phyloP scores from a whole-genome alignment of 1,140 invertebrate species.

The Bombus vancouverensis region DNA sequence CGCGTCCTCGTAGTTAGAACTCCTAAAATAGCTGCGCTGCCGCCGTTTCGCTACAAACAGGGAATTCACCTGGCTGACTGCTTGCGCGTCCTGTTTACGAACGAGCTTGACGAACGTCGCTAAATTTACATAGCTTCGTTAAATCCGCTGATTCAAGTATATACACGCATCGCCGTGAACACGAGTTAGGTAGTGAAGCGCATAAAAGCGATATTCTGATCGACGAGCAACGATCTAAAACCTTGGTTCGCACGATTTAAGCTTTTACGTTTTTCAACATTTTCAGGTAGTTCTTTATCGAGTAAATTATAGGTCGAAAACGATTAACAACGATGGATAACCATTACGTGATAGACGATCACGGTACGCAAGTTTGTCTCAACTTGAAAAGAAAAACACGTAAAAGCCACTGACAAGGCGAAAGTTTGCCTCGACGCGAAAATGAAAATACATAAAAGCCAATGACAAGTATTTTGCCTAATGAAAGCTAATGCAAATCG shows the following conservation, averaged over 20 bases:
- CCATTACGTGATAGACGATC: no score
- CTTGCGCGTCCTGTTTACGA: not conserved
- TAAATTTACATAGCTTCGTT: conserved; percentile 23
- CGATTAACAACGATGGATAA: not conserved
- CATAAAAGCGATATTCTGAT: not conserved
- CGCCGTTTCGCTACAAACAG: not conserved
- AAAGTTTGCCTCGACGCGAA: not conserved
- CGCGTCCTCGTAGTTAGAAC: conserved; percentile 9
- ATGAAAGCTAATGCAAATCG: not conserved
- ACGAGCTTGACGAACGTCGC: not conserved
- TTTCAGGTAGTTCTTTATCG: not conserved
- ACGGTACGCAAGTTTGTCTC: no score
- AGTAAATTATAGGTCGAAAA: not conserved
- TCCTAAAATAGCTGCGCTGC: conserved; percentile 1
- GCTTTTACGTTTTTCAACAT: not conserved
- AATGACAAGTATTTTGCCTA: not conserved
- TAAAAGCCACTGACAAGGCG: not conserved
- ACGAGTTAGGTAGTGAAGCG: no score
- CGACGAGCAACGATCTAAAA: not conserved
- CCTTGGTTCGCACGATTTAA: not conserved
- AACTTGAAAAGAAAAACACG: no score
- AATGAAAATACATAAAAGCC: not conserved
- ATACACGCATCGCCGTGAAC: no score
- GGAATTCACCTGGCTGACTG: not conserved
- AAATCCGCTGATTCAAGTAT: no score